Conservation (phyloP, 2,888 invertebrate species). For the Hedya salicella region DNA sequence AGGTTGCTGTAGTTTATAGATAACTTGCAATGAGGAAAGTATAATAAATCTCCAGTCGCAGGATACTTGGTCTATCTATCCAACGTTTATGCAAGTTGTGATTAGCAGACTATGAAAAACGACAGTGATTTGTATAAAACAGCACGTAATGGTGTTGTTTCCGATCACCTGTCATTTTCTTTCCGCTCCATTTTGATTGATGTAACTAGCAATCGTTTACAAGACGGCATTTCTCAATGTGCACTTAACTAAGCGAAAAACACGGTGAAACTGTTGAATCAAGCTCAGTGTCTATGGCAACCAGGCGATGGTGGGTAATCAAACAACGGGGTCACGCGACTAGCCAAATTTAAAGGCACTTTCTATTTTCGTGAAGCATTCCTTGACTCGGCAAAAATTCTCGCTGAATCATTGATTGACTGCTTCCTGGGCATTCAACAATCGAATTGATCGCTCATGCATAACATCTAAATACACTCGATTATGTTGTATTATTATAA, state of each 20-base stretch:
- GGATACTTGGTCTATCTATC: not conserved
- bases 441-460: slow-evolving; percentile 26
- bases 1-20: slow-evolving; percentile 5
- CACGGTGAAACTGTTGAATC: slow-evolving; percentile 46
- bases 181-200: slow-evolving; percentile 54
- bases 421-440: slow-evolving; percentile 22
- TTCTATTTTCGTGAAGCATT: slow-evolving; percentile 49
- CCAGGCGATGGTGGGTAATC: slow-evolving; percentile 55
- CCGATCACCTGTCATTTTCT: slow-evolving; percentile 55
- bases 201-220: slow-evolving; percentile 51
- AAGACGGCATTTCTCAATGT: slow-evolving; percentile 35
- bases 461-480: not conserved
- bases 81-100: slow-evolving; percentile 20
- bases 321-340: slow-evolving; percentile 58
- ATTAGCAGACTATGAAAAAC: slow-evolving; percentile 21
- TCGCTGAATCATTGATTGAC: slow-evolving; percentile 24
- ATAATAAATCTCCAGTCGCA: not conserved
- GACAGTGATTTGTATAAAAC: slow-evolving; percentile 30
- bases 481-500: slow-evolving; percentile 23
- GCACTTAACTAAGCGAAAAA: slow-evolving; percentile 45
- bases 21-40: slow-evolving; percentile 7
- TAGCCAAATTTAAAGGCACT: slow-evolving; percentile 47
- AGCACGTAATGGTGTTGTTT: slow-evolving; percentile 43
- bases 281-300: slow-evolving; percentile 56
- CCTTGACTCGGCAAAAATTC: slow-evolving; percentile 31